A percentile compares a stretch with the other conserved stretches of the same genome.
These are phyloP conservation scores for Nipponacmea schrenckii DNA, from an alignment of 2,888 invertebrate species.

Conservation along the genomic window DNA sequence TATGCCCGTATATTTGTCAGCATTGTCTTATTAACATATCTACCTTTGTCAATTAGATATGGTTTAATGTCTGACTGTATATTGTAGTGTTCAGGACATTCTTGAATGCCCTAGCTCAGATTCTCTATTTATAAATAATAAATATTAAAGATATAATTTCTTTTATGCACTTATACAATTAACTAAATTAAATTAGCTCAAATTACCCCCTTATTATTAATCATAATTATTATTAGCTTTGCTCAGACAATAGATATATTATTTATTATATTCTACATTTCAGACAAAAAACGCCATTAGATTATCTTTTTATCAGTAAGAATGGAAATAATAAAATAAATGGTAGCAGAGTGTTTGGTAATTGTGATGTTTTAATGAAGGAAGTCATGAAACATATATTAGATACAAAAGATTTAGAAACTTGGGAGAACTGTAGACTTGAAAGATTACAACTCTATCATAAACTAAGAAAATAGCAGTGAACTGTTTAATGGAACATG, in stretches of 20 bases:
- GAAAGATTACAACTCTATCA: conserved; percentile 45
- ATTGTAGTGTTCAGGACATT: no score
- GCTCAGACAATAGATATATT: no score
- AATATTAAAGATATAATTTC: no score
- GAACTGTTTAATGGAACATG: background rate
- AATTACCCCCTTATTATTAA: no score
- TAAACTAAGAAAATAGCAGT: conserved; percentile 9
- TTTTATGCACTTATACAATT: no score
- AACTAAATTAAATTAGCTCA: no score
- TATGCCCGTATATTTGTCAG: conserved; percentile 15
- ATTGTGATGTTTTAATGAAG: conserved; percentile 54
- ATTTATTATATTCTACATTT: conserved; percentile 7
- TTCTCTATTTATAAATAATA: no score
- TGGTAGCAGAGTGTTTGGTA: conserved; percentile 53
- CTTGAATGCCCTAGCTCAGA: no score
- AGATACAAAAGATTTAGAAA: conserved; percentile 20
- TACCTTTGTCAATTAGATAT: no score
- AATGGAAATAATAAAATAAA: conserved; percentile 22
- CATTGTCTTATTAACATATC: background rate
- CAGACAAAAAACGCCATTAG: conserved; percentile 51
- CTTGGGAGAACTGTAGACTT: conserved; percentile 42
- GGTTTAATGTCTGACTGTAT: no score
- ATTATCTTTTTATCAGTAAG: conserved; percentile 28
- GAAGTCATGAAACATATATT: conserved; percentile 47
- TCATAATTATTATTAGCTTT: no score